Percentiles rank a stretch among this genome's conserved stretches.
phyloP scores from a whole-genome alignment of 1,140 invertebrate species.

The Proctacanthus coquilletti region DNA sequence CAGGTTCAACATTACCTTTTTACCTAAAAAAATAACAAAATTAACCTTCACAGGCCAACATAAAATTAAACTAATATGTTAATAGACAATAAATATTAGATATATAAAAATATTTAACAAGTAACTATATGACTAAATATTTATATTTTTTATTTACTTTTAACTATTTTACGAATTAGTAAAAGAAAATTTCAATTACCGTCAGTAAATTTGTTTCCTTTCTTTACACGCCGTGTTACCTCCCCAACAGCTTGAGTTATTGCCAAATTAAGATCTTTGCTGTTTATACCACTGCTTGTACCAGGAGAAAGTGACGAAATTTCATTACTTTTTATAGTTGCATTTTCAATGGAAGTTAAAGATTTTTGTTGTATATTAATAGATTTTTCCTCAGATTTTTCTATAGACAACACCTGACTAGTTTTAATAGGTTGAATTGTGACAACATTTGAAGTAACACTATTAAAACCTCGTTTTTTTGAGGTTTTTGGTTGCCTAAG shows the following conservation, averaged over 20 bases:
- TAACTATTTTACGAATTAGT: not conserved
- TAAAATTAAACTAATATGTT: too few species aligned
- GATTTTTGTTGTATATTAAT: slow-evolving; percentile 17
- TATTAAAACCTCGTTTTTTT: slow-evolving; percentile 25
- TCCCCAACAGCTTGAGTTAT: slow-evolving; percentile 27
- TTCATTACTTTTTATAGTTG: slow-evolving; percentile 4
- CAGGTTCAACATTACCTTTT: too few species aligned
- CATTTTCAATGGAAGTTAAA: slow-evolving; percentile 9
- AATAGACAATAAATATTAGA: too few species aligned
- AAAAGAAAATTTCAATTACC: slow-evolving; percentile 19
- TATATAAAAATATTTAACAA: too few species aligned
- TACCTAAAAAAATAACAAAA: too few species aligned
- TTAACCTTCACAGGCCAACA: too few species aligned
- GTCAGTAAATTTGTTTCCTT: slow-evolving; percentile 57
- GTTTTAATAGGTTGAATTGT: slow-evolving; percentile 33
- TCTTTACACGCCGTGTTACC: slow-evolving; percentile 20
- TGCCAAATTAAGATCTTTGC: slow-evolving; percentile 20
- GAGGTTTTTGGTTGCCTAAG: slow-evolving; percentile 32
- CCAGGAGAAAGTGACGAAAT: not conserved
- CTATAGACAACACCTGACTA: too few species aligned
- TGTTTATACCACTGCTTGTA: slow-evolving; percentile 8
- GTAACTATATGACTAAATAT: too few species aligned
- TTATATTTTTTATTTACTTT: too few species aligned
- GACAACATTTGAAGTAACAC: slow-evolving; percentile 29
- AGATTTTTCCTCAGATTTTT: not conserved